Conservation (phyloP, 2,797 vertebrate species). For the Pseudocheirus occidentalis region DNA sequence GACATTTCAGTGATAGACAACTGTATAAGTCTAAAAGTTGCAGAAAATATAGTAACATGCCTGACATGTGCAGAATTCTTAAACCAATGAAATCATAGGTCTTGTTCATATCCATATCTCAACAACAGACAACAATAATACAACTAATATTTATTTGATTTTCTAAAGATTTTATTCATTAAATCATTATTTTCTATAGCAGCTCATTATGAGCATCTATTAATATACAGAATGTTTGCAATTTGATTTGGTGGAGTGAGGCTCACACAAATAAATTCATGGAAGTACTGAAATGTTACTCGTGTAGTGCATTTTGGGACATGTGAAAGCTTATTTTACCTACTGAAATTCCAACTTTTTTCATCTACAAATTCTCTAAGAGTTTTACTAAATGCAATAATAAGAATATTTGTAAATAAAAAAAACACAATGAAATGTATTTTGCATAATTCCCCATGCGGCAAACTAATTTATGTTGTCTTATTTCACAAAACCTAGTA, state of each 20-base stretch:
- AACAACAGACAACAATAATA: neutral
- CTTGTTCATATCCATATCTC: neutral
- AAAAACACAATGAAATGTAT: constrained; percentile 44
- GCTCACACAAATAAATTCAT: neutral
- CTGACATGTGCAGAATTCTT: neutral
- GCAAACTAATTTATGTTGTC: constrained; percentile 38
- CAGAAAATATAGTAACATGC: neutral
- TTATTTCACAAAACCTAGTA: constrained; percentile 45
- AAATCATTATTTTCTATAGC: neutral
- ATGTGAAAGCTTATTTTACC: neutral
- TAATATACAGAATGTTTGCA: neutral
- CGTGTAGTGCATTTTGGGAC: neutral
- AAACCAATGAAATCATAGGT: neutral
- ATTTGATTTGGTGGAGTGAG: neutral
- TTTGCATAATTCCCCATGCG: constrained; percentile 57
- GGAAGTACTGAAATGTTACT: neutral
- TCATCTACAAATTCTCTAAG: neutral
- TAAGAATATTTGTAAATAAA: neutral
- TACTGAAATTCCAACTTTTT: neutral
- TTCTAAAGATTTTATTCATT: neutral
- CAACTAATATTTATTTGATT: neutral
- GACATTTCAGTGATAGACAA: neutral
- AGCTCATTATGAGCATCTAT: neutral
- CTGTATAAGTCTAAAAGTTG: neutral
- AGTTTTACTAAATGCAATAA: constrained; percentile 7